Evolutionary conservation across 1,140 invertebrate genomes (phyloP).

Genomic region (Theocolax elegans): DNA sequence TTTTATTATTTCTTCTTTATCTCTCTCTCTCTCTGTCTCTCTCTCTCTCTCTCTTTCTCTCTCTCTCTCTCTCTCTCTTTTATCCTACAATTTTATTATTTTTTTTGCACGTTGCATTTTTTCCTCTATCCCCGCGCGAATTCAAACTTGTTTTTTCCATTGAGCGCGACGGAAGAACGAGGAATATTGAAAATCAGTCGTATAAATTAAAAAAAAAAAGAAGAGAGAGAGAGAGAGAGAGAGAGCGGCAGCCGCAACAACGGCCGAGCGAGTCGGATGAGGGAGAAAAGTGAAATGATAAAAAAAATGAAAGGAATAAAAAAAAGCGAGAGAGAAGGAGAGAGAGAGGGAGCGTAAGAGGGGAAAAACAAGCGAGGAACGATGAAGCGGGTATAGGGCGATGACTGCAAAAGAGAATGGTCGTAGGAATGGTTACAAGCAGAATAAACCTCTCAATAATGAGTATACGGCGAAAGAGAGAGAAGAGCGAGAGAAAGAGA

Average conservation of each 20-base stretch:
- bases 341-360: background rate
- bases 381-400: constrained; percentile 15
- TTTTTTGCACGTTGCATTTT: background rate
- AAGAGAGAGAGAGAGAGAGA: background rate
- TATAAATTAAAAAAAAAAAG: constrained; percentile 35
- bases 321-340: background rate
- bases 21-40: too few species aligned
- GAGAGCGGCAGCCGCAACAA: background rate
- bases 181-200: constrained; percentile 44
- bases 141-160: constrained; percentile 39
- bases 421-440: constrained; percentile 58
- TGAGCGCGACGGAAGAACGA: constrained; percentile 43
- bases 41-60: too few species aligned
- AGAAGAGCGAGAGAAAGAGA: constrained; percentile 15
- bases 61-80: background rate
- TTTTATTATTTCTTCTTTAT: too few species aligned
- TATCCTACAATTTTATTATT: constrained; percentile 16
- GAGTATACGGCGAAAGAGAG: constrained; percentile 49
- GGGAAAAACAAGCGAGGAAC: background rate
- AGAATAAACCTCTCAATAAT: constrained; percentile 69
- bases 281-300: constrained; percentile 1
- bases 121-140: background rate
- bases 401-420: constrained; percentile 35
- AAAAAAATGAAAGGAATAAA: constrained; percentile 14
- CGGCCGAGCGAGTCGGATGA: background rate